These are phyloP conservation scores for Boleophthalmus pectinirostris DNA, from an alignment of 2,113 vertebrate species.

Conservation along the genomic window DNA sequence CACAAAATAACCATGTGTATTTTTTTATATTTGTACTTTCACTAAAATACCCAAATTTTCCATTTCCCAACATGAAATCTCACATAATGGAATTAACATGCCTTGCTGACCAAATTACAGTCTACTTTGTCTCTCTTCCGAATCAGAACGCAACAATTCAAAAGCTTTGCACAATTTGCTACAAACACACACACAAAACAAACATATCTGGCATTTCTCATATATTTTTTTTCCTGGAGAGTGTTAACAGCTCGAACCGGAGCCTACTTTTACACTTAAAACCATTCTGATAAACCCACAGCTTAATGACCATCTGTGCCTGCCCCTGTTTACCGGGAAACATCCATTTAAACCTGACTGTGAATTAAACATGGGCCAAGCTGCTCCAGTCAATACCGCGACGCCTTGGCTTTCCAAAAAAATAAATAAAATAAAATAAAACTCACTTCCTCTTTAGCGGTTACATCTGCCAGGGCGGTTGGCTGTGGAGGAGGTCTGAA, in stretches of 20 bases:
- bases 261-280: not conserved
- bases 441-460: not conserved
- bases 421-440: too few species aligned
- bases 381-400: not conserved
- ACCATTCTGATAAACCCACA: not conserved
- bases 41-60: too few species aligned
- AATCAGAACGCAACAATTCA: too few species aligned
- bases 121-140: too few species aligned
- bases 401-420: not conserved
- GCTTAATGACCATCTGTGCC: conserved; percentile 10
- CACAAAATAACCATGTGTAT: too few species aligned
- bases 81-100: too few species aligned
- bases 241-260: not conserved
- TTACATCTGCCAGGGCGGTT: not conserved
- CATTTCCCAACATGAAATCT: too few species aligned
- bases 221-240: not conserved
- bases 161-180: too few species aligned
- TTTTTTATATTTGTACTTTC: too few species aligned
- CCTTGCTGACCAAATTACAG: too few species aligned
- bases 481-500: not conserved
- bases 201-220: not conserved
- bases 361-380: conserved; percentile 4
- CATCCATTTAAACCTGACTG: conserved; percentile 6
- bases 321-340: not conserved
- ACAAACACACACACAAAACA: not conserved